Base-by-base conservation (phyloP, 2,797 vertebrate genomes). In the Enteromius paludinosus region DNA sequence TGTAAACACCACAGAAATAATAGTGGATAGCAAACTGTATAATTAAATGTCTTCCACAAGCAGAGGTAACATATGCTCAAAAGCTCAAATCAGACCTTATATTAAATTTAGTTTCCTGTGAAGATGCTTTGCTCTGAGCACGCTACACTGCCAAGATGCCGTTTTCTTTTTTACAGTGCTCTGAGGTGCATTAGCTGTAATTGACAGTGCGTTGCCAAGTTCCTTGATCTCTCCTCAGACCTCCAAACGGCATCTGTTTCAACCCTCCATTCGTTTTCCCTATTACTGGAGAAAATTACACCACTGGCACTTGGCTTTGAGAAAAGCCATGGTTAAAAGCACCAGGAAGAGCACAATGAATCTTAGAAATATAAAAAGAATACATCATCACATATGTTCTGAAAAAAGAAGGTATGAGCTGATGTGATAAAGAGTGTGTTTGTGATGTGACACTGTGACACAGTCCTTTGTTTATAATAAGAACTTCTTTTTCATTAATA, bases 151-250 rank as follows among this genome's bases (percentile, higher is more conserved):
- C 65, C 65, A 62, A 71, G 20, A 38, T 38, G 14, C 41, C 3
- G 30, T 79, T 52, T 68, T 73, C 20, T 35, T 78, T 81, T 81
- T 78, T 68, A n/a, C 38, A n/a, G 35, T 59, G 69, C 76, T 82
- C 23, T n/a, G 45, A 81, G 68, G 62, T 84, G 43, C 69, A 78
- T 81, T 84, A 72, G 56, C 61, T 68, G 38, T 79, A 84, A 86
- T 69, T 78, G 82, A 86, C 75, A 62, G 38, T n/a, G 41, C 15
- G 6, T 77, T 77, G 38, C 49, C 71, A 72, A 66, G 43, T 83
- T 68, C 28, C 59, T 84, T 66, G 71, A 83, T 77, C 71, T 77
- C 71, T 85, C 49, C 52, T 28, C 71, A 85, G 84, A 79, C 76
- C 69, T 85, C 65, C 61, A 59, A 73, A 77, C 54, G 5, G 35